Evolutionary conservation across 2,797 vertebrate species (phyloP).

Genomic region (Avahi laniger): DNA sequence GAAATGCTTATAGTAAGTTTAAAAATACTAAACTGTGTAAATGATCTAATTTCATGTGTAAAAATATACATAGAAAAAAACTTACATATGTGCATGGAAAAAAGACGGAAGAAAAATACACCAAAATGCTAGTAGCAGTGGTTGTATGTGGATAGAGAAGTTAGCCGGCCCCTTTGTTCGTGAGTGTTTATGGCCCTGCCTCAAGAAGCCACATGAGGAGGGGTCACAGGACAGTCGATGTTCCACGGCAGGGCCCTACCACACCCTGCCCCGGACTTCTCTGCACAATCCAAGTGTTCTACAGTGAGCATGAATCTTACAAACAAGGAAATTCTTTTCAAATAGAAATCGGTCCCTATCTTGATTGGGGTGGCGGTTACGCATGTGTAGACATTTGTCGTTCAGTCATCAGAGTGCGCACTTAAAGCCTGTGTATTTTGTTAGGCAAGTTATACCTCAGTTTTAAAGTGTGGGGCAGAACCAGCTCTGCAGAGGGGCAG

Average conservation of each 20-base stretch:
- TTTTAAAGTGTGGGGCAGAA: background rate
- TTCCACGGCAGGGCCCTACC: too few species aligned
- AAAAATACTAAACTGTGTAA: background rate
- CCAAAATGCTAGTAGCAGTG: accelerated
- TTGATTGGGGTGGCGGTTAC: too few species aligned
- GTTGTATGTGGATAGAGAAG: accelerated
- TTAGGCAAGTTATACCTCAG: accelerated
- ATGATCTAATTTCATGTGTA: too few species aligned
- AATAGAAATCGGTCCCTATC: background rate
- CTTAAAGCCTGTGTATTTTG: background rate
- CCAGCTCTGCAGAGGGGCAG: background rate
- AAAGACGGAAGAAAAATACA: too few species aligned
- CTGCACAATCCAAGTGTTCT: too few species aligned
- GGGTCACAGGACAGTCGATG: too few species aligned
- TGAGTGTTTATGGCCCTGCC: too few species aligned
- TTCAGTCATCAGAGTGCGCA: background rate
- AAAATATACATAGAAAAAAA: too few species aligned
- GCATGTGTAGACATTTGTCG: background rate
- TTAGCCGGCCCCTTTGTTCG: accelerated
- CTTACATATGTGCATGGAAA: background rate
- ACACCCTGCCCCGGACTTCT: background rate
- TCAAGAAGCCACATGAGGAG: accelerated
- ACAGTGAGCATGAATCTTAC: accelerated
- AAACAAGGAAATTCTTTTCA: background rate
- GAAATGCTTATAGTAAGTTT: background rate